Conservation (phyloP, 2,888 invertebrate species). For the Watsonalla cultraria region DNA sequence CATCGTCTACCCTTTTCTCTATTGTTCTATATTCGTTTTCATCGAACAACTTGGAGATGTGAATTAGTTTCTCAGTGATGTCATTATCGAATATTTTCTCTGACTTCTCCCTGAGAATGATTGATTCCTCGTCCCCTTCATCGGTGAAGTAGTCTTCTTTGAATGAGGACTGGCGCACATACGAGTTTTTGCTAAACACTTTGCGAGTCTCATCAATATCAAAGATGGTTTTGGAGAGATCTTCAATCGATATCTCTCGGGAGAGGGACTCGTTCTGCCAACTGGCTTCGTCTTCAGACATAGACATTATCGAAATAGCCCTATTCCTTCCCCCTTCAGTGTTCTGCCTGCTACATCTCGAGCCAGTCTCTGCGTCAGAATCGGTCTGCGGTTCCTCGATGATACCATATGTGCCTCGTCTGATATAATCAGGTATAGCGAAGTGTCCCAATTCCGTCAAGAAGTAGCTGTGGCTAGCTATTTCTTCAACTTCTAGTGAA, state of each 20-base stretch:
- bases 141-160: slow-evolving; percentile 68
- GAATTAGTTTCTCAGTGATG: slow-evolving; percentile 67
- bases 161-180: slow-evolving; percentile 65
- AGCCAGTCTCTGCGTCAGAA: slow-evolving; percentile 71
- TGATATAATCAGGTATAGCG: slow-evolving; percentile 61
- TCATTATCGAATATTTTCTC: slow-evolving; percentile 69
- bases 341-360: slow-evolving; percentile 41
- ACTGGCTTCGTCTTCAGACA: slow-evolving; percentile 81
- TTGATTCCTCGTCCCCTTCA: slow-evolving; percentile 63
- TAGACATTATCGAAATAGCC: slow-evolving; percentile 82
- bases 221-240: slow-evolving; percentile 73
- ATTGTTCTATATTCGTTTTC: slow-evolving; percentile 52
- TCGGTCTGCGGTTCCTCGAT: slow-evolving; percentile 75
- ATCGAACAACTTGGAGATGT: slow-evolving; percentile 69
- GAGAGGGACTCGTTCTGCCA: slow-evolving; percentile 76
- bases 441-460: slow-evolving; percentile 74
- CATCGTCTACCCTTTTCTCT: slow-evolving; percentile 53
- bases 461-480: slow-evolving; percentile 79
- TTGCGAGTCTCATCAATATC: slow-evolving; percentile 73
- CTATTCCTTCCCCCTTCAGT: slow-evolving; percentile 46
- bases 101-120: slow-evolving; percentile 60
- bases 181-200: slow-evolving; percentile 72
- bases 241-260: slow-evolving; percentile 79
- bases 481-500: slow-evolving; percentile 79
- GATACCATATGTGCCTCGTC: slow-evolving; percentile 67